phyloP scores from a whole-genome alignment of 1,140 invertebrate genomes.

The Marisa cornuarietis region DNA sequence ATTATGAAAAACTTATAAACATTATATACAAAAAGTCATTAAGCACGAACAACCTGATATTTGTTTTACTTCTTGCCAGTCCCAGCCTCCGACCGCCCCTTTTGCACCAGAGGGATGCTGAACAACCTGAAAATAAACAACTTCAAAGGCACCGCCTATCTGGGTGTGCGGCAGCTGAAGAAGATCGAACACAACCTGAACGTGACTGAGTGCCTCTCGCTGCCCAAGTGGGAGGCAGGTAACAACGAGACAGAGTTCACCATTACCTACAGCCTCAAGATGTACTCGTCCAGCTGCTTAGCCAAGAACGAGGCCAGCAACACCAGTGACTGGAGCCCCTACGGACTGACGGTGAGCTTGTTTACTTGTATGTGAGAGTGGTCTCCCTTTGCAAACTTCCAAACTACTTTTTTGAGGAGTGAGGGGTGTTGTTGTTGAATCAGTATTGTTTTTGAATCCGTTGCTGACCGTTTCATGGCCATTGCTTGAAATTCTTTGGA shows the following conservation, averaged over 20 bases:
- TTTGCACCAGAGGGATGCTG: conserved; percentile 40
- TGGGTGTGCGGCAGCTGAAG: conserved; percentile 47
- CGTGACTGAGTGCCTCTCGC: conserved; percentile 22
- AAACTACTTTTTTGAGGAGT: too few relatives aligned
- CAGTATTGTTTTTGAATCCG: too few relatives aligned
- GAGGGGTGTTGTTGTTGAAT: too few relatives aligned
- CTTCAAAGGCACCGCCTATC: conserved; percentile 36
- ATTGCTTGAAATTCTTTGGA: too few relatives aligned
- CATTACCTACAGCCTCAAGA: conserved; percentile 35
- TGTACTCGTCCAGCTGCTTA: conserved; percentile 37
- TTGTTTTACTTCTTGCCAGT: background rate
- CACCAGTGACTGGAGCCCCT: conserved; percentile 36
- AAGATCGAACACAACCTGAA: conserved; percentile 32
- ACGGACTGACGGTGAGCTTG: conserved; percentile 29
- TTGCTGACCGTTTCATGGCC: too few relatives aligned
- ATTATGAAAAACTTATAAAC: background rate
- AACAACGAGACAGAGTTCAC: conserved; percentile 32
- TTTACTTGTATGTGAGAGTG: background rate
- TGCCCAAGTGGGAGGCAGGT: conserved; percentile 28
- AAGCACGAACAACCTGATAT: too few relatives aligned
- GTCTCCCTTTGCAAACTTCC: too few relatives aligned
- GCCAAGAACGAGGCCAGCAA: conserved; percentile 34
- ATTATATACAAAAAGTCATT: background rate
- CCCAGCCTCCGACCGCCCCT: conserved; percentile 7
- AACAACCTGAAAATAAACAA: conserved; percentile 30